Evolutionary conservation across 64 coral and sea anemone species (phyloP).

Genomic region (Pachyseris speciosa): DNA sequence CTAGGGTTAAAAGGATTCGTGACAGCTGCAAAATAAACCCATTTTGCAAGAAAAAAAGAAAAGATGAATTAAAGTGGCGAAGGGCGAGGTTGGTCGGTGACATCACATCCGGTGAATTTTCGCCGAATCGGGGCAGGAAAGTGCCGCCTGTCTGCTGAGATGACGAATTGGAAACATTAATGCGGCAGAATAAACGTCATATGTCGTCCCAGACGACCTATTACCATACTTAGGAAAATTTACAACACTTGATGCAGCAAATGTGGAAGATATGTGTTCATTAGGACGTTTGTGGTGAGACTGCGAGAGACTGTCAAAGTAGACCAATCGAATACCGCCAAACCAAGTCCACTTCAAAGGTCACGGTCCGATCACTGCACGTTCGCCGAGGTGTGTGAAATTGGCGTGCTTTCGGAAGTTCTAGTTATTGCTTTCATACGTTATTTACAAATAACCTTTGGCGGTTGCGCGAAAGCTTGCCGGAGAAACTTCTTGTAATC

Average conservation of each 20-base stretch:
- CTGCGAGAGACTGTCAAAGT: background rate
- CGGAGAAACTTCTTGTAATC: background rate
- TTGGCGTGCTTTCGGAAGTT: background rate
- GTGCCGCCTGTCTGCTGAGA: background rate
- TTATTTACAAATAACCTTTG: background rate
- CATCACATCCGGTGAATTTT: background rate
- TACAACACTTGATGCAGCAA: background rate
- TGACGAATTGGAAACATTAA: background rate
- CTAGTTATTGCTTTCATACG: background rate
- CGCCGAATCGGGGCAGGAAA: background rate
- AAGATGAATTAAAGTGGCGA: background rate
- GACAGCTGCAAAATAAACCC: background rate
- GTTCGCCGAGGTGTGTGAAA: background rate
- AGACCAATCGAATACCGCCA: background rate
- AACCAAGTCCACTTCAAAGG: conserved; percentile 28
- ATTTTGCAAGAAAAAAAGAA: background rate
- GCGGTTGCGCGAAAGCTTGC: background rate
- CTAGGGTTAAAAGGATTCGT: background rate
- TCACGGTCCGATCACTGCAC: conserved; percentile 11
- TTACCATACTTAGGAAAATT: conserved; percentile 21
- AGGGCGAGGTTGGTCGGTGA: background rate
- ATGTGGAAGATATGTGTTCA: conserved; percentile 14
- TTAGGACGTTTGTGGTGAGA: background rate
- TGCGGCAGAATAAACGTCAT: background rate
- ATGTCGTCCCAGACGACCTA: background rate